phyloP scores from a whole-genome alignment of 2,797 vertebrate genomes.

The Falco concolor region DNA sequence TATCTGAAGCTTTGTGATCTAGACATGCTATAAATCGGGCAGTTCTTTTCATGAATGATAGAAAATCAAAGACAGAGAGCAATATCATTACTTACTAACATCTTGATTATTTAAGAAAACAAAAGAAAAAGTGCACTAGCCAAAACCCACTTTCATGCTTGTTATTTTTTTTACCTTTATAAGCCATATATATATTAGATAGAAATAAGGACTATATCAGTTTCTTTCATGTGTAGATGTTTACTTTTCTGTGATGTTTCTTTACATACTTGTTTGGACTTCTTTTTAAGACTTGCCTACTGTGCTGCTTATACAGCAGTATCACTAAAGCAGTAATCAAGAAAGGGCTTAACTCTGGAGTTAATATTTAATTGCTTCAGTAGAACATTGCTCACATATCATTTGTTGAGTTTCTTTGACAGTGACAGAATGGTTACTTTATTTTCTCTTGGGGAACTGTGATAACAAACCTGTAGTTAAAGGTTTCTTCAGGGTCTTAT shows the following conservation, averaged over 20 bases:
- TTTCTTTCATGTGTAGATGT: neutral
- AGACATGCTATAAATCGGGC: neutral
- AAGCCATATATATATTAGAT: neutral
- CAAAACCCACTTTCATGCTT: neutral
- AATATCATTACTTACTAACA: neutral
- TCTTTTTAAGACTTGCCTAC: neutral
- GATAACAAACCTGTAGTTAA: neutral
- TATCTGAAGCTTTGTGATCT: neutral
- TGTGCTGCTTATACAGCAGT: neutral
- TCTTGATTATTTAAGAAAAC: neutral
- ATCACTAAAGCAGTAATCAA: constrained; percentile 55
- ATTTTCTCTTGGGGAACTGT: neutral
- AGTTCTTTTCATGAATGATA: neutral
- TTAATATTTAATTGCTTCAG: constrained; percentile 56
- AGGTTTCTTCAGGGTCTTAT: neutral
- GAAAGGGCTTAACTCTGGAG: constrained; percentile 36
- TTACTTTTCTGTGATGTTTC: neutral
- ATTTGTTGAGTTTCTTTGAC: neutral
- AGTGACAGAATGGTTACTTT: neutral
- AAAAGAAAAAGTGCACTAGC: neutral
- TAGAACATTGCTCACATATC: neutral
- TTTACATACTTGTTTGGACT: neutral
- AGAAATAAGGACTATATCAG: neutral
- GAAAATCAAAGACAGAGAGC: neutral
- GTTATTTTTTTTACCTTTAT: neutral